Base-by-base conservation (phyloP, 2,797 vertebrate species). In the Tolypeutes matacus region DNA sequence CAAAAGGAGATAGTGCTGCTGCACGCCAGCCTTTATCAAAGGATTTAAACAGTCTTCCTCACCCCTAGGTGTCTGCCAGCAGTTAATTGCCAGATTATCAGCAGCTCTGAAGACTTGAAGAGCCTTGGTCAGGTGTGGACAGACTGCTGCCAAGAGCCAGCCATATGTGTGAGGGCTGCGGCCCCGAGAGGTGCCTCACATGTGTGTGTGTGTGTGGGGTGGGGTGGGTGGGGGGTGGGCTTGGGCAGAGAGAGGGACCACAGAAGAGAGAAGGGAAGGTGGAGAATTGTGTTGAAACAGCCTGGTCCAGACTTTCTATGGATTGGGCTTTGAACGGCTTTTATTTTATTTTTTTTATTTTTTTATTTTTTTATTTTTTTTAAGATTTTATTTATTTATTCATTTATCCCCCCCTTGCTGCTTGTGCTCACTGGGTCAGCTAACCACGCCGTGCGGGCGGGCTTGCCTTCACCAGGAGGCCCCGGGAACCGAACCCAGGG, bases 1-100 rank as follows among this genome's bases (percentile, higher is more conserved):
- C 95, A 91, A 72, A 96, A 56, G 91, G 64, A 96, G 82, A 87
- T 58, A 89, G 72, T 65, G 62, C 78, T 73, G 92, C 90, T 87
- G 60, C 73, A 8, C 23, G 77, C 56, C 91, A 58, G 67, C 23
- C 60, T 49, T 96, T 92, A 96, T 93, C 95, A 65, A 53, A 73
- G 86, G 29, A 73, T 86, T 93, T 56, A 75, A 73, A 89, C 29
- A 39, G 49, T 53, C 7, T 75, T 91, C 78, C 31, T 73, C 69
- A 73, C 39, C 78, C n/a, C 8, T 46, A 42, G 17, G 36, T 36
- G 42, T 67, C 53, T 89, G 60, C 60, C 88, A n/a, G 51, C 64
- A 75, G 70, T 90, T 92, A 80, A 84, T 86, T 96, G 77, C 49
- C 77, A 91, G 42, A 83, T 95, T 86, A 78, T 82, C 92, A 88